Base-by-base conservation (phyloP, 2,888 invertebrate genomes). In the Synergus itoensis region DNA sequence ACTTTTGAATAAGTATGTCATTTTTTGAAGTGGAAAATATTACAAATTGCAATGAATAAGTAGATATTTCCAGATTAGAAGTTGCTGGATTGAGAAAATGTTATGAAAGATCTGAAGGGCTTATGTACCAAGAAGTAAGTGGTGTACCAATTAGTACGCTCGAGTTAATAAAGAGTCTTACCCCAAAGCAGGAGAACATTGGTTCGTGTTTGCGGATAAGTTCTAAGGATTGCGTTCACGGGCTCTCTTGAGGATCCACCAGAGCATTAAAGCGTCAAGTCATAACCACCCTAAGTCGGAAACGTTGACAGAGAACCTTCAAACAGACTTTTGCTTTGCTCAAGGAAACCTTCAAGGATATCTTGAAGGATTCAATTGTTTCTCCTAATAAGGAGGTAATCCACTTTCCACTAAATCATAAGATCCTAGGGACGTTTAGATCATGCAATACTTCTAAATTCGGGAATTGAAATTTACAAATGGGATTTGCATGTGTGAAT, bases 291-390 rank as follows among this genome's bases (percentile, higher is more conserved):
- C 53, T 57, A 62, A 57, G 63, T 57, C 65, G 78, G 53, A 53
- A n/a, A 53, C 48, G 45, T 36, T 53, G 48, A 84, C 82, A 84
- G 84, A 83, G 82, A 82, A 85, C 80, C 82, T 53, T 79, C 79
- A 81, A 79, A 84, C 84, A 84, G 84, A 89, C 86, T 88, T 87
- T 87, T 78, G 85, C 88, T 89, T 84, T 89, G 88, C 87, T 88
- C 83, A 88, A 88, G 88, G 86, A 87, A 89, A 88, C 85, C 86
- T 82, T 79, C 84, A 81, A 84, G n/a, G 53, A 12, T 53, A 57
- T n/a, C 73, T 73, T 73, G n/a, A 21, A 53, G 73, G 28, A 73
- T 62, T 75, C 75, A 63, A 75, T 75, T 60, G 45, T 73, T 69
- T 36, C 60, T 45, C 62, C 21, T 45, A 28, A 75, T 28, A 14